Evolutionary conservation across 2,113 vertebrate genomes (phyloP), one percentile per base, ranked within the genome.

Genomic region (Corydoras maculifer): DNA sequence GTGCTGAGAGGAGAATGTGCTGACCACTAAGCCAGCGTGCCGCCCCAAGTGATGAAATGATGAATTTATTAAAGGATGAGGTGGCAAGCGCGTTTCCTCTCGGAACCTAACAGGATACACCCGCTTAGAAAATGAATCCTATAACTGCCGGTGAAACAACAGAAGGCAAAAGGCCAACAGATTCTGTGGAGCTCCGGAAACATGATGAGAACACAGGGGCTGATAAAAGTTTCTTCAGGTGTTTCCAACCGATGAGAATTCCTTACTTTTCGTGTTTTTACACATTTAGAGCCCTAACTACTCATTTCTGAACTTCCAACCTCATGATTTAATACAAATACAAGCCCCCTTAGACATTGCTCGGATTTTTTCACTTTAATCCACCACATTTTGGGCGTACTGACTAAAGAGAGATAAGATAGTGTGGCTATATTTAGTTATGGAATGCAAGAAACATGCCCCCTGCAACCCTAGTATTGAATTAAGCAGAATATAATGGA

Each of bases 381-480:
- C 43, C 43, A n/a, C 18, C 4, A 3, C 53, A 29, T 43, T 69
- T 69, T 59, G 67, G 57, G 67, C 59, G 67, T 55, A 69, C 66
- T 15, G 8, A 49, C 11, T 31, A 49, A 58, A 49, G 49, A 3
- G 7, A 2, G 57, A 69, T 50, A 69, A 69, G 67, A 58, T 69
- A 59, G 58, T 32, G 6, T 58, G 48, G 58, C 57, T 69, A 69
- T 69, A 69, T 59, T 59, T 69, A 69, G 55, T 69, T 59, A 25
- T 58, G n/a, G 31, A 13, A 58, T 58, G 54, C 54, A n/a, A 25
- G 14, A 48, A 8, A 48, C 31, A 18, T 25, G 1, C 18, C 18
- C 18, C 18, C 18, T 25, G 18, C 18, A 25, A 25, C 18, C 18
- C 18, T 25, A 25, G 18, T 25, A 25, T 25, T 25, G 18, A 2